These are phyloP conservation scores for Cotesia typhae DNA, from an alignment of 1,140 invertebrate genomes.

Conservation along the genomic window DNA sequence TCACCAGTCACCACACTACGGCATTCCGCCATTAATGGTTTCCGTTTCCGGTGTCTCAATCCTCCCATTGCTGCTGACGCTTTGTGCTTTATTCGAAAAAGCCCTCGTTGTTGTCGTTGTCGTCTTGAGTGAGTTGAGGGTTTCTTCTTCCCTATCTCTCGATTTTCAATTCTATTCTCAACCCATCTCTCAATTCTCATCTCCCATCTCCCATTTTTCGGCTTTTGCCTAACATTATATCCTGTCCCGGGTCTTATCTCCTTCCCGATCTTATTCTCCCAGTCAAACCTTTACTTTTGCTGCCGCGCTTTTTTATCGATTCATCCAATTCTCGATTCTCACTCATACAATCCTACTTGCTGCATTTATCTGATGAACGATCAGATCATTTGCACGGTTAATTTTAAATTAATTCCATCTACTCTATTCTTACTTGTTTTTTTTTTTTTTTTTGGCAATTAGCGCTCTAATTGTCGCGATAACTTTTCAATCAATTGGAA, in stretches of 20 bases:
- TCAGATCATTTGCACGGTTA: too few relatives aligned
- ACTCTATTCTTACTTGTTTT: too few relatives aligned
- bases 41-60: conserved; percentile 46
- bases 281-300: too few relatives aligned
- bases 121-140: neutral
- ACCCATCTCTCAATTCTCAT: neutral
- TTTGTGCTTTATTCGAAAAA: conserved; percentile 24
- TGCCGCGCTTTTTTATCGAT: too few relatives aligned
- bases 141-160: neutral
- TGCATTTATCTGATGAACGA: too few relatives aligned
- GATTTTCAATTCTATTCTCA: neutral
- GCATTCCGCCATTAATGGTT: conserved; percentile 42
- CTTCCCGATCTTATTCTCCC: too few relatives aligned
- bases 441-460: too few relatives aligned
- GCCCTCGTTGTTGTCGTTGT: neutral
- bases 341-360: too few relatives aligned
- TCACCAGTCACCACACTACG: conserved; percentile 26
- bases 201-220: neutral
- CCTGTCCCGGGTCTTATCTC: neutral
- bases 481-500: too few relatives aligned
- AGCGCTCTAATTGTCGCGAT: too few relatives aligned
- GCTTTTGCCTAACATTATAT: neutral
- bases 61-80: conserved; percentile 26
- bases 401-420: too few relatives aligned
- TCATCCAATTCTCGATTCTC: too few relatives aligned